Evolutionary conservation across 2,888 invertebrate genomes (phyloP).

Genomic region (Tachystola acroxantha): DNA sequence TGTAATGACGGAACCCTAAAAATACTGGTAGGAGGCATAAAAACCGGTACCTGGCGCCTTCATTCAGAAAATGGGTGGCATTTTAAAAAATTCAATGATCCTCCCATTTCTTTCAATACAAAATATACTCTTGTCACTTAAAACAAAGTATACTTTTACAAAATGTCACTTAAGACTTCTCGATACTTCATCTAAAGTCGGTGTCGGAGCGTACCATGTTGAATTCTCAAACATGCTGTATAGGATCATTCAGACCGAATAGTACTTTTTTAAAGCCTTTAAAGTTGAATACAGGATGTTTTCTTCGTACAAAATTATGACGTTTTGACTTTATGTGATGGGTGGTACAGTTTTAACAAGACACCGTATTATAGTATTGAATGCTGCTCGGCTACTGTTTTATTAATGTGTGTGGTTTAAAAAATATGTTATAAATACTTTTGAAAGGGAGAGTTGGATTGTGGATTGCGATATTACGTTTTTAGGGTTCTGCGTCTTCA

Average conservation of each 20-base stretch:
- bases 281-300: not conserved
- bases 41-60: conserved; percentile 48
- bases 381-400: not conserved
- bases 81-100: conserved; percentile 33
- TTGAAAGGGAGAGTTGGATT: too few species aligned
- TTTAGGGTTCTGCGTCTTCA: too few species aligned
- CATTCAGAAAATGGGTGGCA: conserved; percentile 49
- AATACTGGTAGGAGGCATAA: conserved; percentile 17
- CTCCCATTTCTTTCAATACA: not conserved
- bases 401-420: not conserved
- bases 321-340: conserved; percentile 18
- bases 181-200: not conserved
- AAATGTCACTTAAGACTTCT: not conserved
- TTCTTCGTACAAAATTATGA: conserved; percentile 18
- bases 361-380: conserved; percentile 14
- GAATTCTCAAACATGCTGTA: not conserved
- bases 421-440: too few species aligned
- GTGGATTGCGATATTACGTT: too few species aligned
- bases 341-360: conserved; percentile 38
- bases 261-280: not conserved
- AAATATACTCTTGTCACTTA: not conserved
- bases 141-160: not conserved
- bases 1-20: conserved; percentile 12
- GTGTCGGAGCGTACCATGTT: not conserved
- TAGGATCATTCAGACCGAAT: not conserved